A percentile compares a stretch with the other conserved stretches of the same genome.
These are phyloP conservation scores for Pelusios castaneus DNA, from an alignment of 2,113 vertebrate genomes.

Conservation along the genomic window DNA sequence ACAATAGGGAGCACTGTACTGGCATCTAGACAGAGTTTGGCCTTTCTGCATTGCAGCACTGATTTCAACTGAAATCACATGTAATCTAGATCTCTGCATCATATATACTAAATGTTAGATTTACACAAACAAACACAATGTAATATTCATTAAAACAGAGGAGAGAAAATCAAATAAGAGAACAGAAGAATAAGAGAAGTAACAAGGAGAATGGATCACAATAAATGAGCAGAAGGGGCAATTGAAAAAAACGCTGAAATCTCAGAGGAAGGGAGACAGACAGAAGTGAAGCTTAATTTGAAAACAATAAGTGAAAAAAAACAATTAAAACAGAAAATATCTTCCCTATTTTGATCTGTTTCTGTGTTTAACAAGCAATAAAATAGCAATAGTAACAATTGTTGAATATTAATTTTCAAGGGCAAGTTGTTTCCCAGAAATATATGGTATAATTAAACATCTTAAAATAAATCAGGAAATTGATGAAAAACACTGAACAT, in stretches of 20 bases:
- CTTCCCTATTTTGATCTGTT: neutral
- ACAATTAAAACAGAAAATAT: neutral
- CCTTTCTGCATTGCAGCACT: neutral
- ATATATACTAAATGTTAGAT: neutral
- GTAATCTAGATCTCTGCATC: neutral
- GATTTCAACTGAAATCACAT: neutral
- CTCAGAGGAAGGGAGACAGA: neutral
- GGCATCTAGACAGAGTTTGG: neutral
- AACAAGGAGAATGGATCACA: neutral
- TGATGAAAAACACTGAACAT: neutral
- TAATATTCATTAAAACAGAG: neutral
- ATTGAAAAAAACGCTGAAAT: neutral
- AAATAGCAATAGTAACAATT: neutral
- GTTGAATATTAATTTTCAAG: neutral
- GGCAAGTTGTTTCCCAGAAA: neutral
- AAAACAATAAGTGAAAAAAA: neutral
- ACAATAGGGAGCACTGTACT: neutral
- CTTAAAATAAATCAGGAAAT: neutral
- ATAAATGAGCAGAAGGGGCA: neutral
- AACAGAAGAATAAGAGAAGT: neutral
- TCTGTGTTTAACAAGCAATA: neutral
- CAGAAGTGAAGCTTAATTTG: neutral
- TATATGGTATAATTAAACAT: neutral
- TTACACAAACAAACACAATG: neutral
- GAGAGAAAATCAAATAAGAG: neutral